Conservation (phyloP, 2,888 invertebrate species). For the Trilocha varians region DNA sequence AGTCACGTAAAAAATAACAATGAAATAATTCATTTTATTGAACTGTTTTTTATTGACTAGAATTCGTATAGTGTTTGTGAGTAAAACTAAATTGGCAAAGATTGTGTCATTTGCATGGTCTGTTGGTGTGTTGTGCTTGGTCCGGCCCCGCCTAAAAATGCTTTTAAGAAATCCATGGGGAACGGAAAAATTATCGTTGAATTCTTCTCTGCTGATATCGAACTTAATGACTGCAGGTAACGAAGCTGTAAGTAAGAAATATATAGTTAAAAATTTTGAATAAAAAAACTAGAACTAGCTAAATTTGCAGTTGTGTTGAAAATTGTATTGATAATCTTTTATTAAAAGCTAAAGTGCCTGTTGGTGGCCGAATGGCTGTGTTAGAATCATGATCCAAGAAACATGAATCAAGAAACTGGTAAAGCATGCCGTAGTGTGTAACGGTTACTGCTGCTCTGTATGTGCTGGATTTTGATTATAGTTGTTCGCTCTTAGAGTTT, state of each 20-base stretch:
- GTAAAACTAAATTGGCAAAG: conserved; percentile 20
- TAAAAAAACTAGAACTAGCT: no score
- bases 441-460: no score
- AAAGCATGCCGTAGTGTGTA: no score
- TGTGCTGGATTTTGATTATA: no score
- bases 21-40: conserved; percentile 1
- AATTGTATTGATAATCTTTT: no score
- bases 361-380: no score
- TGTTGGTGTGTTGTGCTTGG: conserved; percentile 22
- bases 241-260: conserved; percentile 75
- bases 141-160: conserved; percentile 47
- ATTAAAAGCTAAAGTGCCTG: no score
- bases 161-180: conserved; percentile 84
- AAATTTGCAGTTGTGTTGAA: no score
- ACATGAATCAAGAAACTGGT: no score
- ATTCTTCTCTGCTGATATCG: conserved; percentile 95
- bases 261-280: not conserved
- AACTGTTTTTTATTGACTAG: conserved; percentile 11
- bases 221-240: conserved; percentile 92
- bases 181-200: conserved; percentile 95
- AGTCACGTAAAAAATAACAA: not conserved
- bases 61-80: conserved; percentile 3
- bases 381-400: no score
- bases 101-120: conserved; percentile 19
- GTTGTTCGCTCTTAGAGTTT: no score